These are phyloP conservation scores for Poeciliopsis infans DNA, from an alignment of 2,797 vertebrate genomes.

Conservation along the genomic window DNA sequence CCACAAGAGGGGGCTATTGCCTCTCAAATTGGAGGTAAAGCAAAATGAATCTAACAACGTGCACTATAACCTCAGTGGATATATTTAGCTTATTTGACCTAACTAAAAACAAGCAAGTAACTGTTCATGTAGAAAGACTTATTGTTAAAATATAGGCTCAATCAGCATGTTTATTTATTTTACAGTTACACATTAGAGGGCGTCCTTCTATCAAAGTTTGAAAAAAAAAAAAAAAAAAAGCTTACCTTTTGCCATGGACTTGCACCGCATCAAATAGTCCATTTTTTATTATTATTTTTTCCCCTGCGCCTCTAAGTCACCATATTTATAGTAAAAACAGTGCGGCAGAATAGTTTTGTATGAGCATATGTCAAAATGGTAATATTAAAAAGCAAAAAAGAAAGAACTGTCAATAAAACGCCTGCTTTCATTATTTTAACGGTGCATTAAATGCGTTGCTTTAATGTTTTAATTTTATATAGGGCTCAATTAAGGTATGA, in stretches of 20 bases:
- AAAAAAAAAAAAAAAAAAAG: neutral
- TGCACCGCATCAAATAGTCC: neutral
- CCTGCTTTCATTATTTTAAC: neutral
- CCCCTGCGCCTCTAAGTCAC: neutral
- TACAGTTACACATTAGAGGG: slow-evolving; percentile 27
- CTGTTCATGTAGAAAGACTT: neutral
- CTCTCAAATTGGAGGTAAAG: neutral
- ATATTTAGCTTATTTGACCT: neutral
- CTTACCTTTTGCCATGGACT: neutral
- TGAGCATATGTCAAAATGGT: no score
- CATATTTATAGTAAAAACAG: neutral
- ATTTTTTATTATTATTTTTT: neutral
- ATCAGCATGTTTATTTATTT: slow-evolving; percentile 4
- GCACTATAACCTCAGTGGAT: neutral
- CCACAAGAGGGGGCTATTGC: slow-evolving; percentile 34
- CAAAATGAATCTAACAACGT: neutral
- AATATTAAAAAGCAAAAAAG: no score
- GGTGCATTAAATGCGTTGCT: neutral
- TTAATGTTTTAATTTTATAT: neutral
- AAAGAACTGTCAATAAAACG: neutral
- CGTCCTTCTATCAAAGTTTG: slow-evolving; percentile 15
- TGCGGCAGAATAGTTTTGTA: neutral
- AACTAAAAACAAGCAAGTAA: neutral
- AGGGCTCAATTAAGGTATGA: neutral
- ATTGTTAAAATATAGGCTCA: neutral